Evolutionary conservation across 1,140 invertebrate species (phyloP).

Genomic region (Drepana arcuata): DNA sequence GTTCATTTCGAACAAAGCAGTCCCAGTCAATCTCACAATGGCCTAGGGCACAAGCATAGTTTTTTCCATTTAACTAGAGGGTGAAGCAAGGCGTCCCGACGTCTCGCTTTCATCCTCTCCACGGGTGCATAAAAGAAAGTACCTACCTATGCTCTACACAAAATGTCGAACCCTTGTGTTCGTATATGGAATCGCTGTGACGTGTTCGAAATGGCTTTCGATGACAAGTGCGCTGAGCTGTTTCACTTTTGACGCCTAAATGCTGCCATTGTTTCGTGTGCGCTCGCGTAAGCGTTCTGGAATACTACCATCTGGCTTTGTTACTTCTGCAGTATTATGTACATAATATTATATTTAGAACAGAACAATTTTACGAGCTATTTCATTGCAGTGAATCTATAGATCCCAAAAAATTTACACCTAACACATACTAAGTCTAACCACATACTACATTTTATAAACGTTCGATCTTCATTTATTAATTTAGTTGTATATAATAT

Average conservation of each 20-base stretch:
- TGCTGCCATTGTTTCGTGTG: constrained; percentile 56
- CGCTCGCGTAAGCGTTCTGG: constrained; percentile 28
- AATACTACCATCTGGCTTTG: no score
- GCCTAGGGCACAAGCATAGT: constrained; percentile 42
- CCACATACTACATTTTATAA: no score
- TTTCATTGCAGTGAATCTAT: no score
- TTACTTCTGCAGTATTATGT: constrained; percentile 35
- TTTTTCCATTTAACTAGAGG: constrained; percentile 61
- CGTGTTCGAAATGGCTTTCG: constrained; percentile 65
- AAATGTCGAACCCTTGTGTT: constrained; percentile 32
- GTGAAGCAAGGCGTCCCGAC: constrained; percentile 43
- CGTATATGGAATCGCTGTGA: constrained; percentile 46
- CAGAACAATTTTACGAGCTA: no score
- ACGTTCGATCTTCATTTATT: no score
- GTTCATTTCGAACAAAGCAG: constrained; percentile 47
- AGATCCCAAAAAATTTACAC: not conserved
- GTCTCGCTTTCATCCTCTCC: constrained; percentile 63
- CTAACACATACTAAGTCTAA: no score
- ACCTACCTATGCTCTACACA: constrained; percentile 29
- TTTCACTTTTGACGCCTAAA: constrained; percentile 60
- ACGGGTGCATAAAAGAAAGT: constrained; percentile 53
- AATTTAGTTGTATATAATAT: no score
- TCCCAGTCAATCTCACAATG: constrained; percentile 54
- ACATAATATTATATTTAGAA: no score
- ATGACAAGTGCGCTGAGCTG: constrained; percentile 60